Evolutionary conservation across 2,113 vertebrate genomes (phyloP).

Genomic region (Entelurus aequoreus): DNA sequence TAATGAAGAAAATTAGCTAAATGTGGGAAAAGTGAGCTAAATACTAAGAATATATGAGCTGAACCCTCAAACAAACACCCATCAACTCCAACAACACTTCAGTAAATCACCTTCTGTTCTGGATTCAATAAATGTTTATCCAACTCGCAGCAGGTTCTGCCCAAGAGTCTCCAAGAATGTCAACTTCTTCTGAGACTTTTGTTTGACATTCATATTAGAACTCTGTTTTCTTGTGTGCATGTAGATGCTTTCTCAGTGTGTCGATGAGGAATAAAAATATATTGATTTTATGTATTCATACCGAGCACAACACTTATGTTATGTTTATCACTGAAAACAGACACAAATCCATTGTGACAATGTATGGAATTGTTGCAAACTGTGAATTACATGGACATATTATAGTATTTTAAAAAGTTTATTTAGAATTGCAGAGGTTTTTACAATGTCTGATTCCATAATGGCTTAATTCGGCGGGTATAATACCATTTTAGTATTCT

Average conservation of each 20-base stretch:
- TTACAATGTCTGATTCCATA: slow-evolving; percentile 13
- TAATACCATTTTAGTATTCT: background rate
- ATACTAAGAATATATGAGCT: no score
- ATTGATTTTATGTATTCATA: slow-evolving; percentile 24
- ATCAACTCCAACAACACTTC: slow-evolving; percentile 2
- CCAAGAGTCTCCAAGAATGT: slow-evolving; percentile 38
- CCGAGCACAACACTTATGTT: slow-evolving; percentile 10
- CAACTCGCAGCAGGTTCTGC: slow-evolving; percentile 28
- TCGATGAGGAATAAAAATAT: slow-evolving; percentile 11
- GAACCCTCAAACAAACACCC: background rate
- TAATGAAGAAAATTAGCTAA: no score
- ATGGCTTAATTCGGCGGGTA: background rate
- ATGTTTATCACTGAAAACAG: slow-evolving; percentile 14
- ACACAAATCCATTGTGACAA: slow-evolving; percentile 5
- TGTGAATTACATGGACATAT: slow-evolving; percentile 10
- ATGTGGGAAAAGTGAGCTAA: no score
- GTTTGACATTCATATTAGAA: slow-evolving; percentile 34
- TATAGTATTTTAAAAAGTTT: slow-evolving; percentile 11
- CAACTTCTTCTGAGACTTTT: slow-evolving; percentile 29
- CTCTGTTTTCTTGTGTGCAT: slow-evolving; percentile 1
- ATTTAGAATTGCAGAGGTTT: background rate
- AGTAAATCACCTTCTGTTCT: slow-evolving; percentile 29
- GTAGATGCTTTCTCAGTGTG: slow-evolving; percentile 6
- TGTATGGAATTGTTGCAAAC: background rate
- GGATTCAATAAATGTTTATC: slow-evolving; percentile 43